Percentiles rank a stretch among this genome's conserved stretches.
Evolutionary conservation across 2,797 vertebrate genomes (phyloP).

Genomic region (Mormyrus hasselquistii): DNA sequence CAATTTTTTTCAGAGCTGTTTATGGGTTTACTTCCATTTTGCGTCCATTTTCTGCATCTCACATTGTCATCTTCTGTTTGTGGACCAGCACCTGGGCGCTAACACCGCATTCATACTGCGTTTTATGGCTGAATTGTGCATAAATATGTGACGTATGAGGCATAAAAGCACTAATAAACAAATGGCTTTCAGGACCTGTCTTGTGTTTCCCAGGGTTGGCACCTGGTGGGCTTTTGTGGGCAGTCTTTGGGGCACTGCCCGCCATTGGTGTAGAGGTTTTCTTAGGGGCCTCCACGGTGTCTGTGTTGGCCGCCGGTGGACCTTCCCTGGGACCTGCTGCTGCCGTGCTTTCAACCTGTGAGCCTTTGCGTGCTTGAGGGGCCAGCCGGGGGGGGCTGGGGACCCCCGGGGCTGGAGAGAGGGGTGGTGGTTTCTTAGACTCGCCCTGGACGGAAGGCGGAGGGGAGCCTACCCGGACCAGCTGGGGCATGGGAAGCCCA

Average conservation of each 20-base stretch:
- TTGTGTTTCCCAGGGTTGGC: background rate
- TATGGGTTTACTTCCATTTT: background rate
- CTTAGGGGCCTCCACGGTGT: background rate
- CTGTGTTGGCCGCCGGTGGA: background rate
- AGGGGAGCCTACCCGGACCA: constrained; percentile 29
- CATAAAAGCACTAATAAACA: background rate
- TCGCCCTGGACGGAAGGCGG: constrained; percentile 22
- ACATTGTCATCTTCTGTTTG: background rate
- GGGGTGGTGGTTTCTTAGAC: constrained; percentile 27
- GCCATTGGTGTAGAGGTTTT: background rate
- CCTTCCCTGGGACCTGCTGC: background rate
- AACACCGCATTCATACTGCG: background rate
- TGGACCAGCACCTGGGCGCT: background rate
- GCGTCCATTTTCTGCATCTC: background rate
- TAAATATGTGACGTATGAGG: background rate
- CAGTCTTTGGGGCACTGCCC: background rate
- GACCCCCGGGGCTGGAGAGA: constrained; percentile 30
- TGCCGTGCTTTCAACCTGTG: background rate
- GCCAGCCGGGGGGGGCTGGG: constrained; percentile 25
- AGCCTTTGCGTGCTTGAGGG: constrained; percentile 16
- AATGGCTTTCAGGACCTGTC: constrained; percentile 3
- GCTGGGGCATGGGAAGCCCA: constrained; percentile 28
- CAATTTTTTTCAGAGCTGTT: background rate
- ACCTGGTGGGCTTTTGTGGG: background rate
- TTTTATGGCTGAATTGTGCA: background rate